Conservation (phyloP, 1,140 invertebrate genomes). For the Lucilia cuprina region DNA sequence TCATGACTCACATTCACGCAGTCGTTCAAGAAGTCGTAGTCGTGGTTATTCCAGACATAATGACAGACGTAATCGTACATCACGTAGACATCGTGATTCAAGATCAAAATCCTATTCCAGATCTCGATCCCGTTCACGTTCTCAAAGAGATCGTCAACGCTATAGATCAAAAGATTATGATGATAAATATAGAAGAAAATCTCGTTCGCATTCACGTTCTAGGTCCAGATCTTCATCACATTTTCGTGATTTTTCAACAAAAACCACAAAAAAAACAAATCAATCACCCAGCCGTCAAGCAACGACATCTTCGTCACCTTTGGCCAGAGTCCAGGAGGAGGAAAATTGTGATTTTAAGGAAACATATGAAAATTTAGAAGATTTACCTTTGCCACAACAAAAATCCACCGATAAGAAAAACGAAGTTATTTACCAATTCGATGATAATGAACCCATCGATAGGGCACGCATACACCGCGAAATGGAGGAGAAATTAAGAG, state of each 20-base stretch:
- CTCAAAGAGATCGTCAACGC: neutral
- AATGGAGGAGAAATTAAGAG: slow-evolving; percentile 58
- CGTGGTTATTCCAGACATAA: slow-evolving; percentile 36
- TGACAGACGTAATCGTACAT: slow-evolving; percentile 5
- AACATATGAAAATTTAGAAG: slow-evolving; percentile 19
- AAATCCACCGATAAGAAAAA: neutral
- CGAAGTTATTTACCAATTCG: slow-evolving; percentile 46
- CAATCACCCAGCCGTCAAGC: neutral
- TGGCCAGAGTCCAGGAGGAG: slow-evolving; percentile 38
- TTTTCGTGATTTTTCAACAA: neutral
- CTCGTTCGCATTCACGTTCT: slow-evolving; percentile 37
- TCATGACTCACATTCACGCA: slow-evolving; percentile 5
- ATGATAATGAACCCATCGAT: slow-evolving; percentile 56
- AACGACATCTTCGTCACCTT: slow-evolving; percentile 35
- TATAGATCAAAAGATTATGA: slow-evolving; percentile 24
- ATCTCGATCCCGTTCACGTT: neutral
- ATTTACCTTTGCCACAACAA: slow-evolving; percentile 41
- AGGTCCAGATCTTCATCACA: slow-evolving; percentile 12
- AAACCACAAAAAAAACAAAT: neutral
- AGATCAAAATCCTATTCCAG: slow-evolving; percentile 29
- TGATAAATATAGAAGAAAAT: slow-evolving; percentile 37
- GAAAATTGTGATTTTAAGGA: slow-evolving; percentile 8
- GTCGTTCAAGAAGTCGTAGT: slow-evolving; percentile 41
- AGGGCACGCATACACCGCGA: slow-evolving; percentile 60
- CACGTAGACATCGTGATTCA: slow-evolving; percentile 10